These are phyloP conservation scores for Salvelinus fontinalis DNA, from an alignment of 2,113 vertebrate species.

Conservation along the genomic window DNA sequence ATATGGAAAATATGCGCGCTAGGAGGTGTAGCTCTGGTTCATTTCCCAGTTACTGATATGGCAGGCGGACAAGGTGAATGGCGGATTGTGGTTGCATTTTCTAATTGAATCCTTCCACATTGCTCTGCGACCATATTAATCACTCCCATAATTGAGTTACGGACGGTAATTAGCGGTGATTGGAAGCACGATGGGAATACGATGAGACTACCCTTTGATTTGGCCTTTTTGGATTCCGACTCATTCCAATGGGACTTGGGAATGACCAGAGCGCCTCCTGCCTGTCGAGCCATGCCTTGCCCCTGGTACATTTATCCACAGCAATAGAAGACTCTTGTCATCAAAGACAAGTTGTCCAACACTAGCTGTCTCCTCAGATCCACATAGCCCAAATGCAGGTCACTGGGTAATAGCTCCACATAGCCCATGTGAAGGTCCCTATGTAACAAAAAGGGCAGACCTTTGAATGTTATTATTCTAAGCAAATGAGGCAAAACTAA, in stretches of 20 bases:
- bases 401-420: constrained; percentile 18
- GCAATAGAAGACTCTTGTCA: constrained; percentile 14
- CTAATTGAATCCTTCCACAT: constrained; percentile 65
- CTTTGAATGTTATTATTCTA: constrained; percentile 34
- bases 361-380: constrained; percentile 22
- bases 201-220: constrained; percentile 54
- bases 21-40: neutral
- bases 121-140: constrained; percentile 58
- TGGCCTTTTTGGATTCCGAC: neutral
- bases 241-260: constrained; percentile 21
- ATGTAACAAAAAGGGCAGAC: constrained; percentile 9
- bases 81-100: constrained; percentile 39
- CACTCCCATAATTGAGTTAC: constrained; percentile 65
- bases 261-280: constrained; percentile 40
- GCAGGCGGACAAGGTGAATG: constrained; percentile 10
- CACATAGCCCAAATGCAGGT: no score
- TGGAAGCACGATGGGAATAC: constrained; percentile 55
- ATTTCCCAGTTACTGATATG: neutral
- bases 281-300: constrained; percentile 32
- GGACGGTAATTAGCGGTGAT: constrained; percentile 63
- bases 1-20: constrained; percentile 20
- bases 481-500: constrained; percentile 26
- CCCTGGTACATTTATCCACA: constrained; percentile 14
- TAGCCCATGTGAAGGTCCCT: no score
- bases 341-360: constrained; percentile 49